phyloP scores from a whole-genome alignment of 2,888 invertebrate genomes.

The Noctua janthina region DNA sequence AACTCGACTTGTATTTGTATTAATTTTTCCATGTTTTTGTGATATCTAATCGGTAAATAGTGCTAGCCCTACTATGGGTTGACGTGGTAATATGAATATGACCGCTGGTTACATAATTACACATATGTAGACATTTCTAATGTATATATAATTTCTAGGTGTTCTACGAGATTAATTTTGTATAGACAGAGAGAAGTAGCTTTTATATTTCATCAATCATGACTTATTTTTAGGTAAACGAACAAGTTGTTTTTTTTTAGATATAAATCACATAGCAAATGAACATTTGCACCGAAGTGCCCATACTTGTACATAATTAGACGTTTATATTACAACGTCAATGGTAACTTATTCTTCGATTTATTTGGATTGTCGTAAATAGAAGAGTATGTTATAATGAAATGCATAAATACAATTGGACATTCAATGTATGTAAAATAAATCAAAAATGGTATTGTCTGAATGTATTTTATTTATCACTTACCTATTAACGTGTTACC shows the following conservation, averaged over 20 bases:
- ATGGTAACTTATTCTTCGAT: constrained; percentile 60
- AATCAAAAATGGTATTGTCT: constrained; percentile 67
- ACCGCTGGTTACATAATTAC: constrained; percentile 62
- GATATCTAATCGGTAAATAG: constrained; percentile 70
- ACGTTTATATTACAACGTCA: constrained; percentile 69
- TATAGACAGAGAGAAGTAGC: constrained; percentile 62
- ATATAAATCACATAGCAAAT: constrained; percentile 73
- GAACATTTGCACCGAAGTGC: constrained; percentile 80
- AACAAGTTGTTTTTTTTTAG: constrained; percentile 66
- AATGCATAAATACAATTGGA: constrained; percentile 65
- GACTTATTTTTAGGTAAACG: constrained; percentile 70
- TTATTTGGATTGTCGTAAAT: constrained; percentile 39
- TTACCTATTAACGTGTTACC: background rate
- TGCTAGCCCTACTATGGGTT: constrained; percentile 53
- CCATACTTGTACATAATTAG: constrained; percentile 76
- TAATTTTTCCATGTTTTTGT: constrained; percentile 67
- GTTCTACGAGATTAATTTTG: constrained; percentile 72
- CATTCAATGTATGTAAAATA: constrained; percentile 70
- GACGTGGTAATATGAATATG: constrained; percentile 54
- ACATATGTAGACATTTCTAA: constrained; percentile 60
- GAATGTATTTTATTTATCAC: constrained; percentile 38
- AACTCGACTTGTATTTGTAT: constrained; percentile 36
- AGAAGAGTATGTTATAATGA: constrained; percentile 60
- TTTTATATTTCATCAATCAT: constrained; percentile 71
- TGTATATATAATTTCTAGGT: constrained; percentile 70